Evolutionary conservation across 2,113 vertebrate genomes (phyloP).

Genomic region (Plecturocebus donacophilus): DNA sequence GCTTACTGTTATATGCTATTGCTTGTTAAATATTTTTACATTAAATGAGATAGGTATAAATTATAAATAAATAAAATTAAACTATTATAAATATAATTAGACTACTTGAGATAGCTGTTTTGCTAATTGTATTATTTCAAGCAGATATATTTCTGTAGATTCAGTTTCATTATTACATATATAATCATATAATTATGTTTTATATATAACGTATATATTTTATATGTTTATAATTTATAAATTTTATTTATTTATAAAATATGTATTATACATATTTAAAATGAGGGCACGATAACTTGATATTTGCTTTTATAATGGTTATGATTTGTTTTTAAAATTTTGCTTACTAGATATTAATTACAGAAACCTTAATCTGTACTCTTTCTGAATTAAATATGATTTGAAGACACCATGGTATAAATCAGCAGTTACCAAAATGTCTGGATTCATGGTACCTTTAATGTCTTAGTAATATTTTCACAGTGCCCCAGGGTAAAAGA

Average conservation of each 20-base stretch:
- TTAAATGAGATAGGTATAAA: background rate
- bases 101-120: background rate
- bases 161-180: background rate
- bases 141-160: background rate
- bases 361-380: background rate
- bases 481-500: background rate
- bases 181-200: too few relatives aligned
- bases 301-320: background rate
- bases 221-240: too few relatives aligned
- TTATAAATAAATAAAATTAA: background rate
- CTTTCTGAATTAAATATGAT: constrained; percentile 12
- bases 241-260: too few relatives aligned
- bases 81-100: background rate
- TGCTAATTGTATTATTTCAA: background rate
- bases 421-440: background rate
- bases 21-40: background rate
- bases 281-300: background rate
- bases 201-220: too few relatives aligned
- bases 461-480: background rate
- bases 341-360: constrained; percentile 19
- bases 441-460: background rate
- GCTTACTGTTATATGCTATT: background rate
- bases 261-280: too few relatives aligned
- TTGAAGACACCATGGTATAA: background rate
- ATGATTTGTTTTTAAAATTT: background rate